Percentiles rank a stretch among this genome's conserved stretches.
Evolutionary conservation across 2,113 vertebrate genomes (phyloP).

Genomic region (Clinocottus analis): DNA sequence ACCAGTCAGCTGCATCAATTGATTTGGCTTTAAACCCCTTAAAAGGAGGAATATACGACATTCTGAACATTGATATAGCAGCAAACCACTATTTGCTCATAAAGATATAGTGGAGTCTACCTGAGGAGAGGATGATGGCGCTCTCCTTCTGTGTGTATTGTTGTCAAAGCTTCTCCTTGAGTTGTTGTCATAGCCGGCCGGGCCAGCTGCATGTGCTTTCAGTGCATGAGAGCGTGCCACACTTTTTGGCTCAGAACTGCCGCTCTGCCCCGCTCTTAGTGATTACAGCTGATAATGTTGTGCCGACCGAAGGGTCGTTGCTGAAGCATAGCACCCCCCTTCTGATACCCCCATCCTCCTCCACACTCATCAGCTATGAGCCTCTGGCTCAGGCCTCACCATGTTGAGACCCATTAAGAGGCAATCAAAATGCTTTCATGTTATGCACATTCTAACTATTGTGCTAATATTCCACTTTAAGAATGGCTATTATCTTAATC

Average conservation of each 20-base stretch:
- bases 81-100: not conserved
- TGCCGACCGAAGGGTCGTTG: not conserved
- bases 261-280: not conserved
- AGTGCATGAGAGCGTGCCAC: not conserved
- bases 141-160: not conserved
- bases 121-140: not conserved
- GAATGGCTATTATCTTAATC: not conserved
- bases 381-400: not conserved
- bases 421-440: not conserved
- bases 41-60: not conserved
- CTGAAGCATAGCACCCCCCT: not conserved
- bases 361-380: too few relatives aligned
- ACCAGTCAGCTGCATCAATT: conserved; percentile 36
- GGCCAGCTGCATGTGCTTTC: not conserved
- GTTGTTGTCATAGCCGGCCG: not conserved
- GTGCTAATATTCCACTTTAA: not conserved
- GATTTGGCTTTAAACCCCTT: conserved; percentile 23
- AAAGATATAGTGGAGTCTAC: not conserved
- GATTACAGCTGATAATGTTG: not conserved
- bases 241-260: not conserved
- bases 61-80: not conserved
- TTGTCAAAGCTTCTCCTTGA: not conserved
- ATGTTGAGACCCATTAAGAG: not conserved
- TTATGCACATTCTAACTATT: not conserved
- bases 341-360: too few relatives aligned